phyloP scores from a whole-genome alignment of 2,797 vertebrate species.

The Arctocebus calabarensis region DNA sequence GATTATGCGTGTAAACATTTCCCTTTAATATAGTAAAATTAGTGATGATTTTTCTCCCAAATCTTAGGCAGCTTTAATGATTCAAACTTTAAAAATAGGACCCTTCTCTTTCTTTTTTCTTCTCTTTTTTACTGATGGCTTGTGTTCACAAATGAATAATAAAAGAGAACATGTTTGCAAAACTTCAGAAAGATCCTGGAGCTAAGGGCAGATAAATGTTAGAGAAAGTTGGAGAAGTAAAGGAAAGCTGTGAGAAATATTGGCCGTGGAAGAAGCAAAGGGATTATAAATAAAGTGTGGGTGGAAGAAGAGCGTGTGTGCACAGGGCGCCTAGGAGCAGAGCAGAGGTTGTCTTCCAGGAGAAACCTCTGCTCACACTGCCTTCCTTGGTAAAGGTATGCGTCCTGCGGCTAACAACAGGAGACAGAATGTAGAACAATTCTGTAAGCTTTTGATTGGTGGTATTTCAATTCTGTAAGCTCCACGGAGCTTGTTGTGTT shows the following conservation, averaged over 20 bases:
- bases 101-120: background rate
- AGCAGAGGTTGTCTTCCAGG: accelerated
- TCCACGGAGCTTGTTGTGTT: accelerated
- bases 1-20: too few species aligned
- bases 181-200: conserved; percentile 35
- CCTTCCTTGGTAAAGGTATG: accelerated
- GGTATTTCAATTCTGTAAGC: too few species aligned
- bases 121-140: background rate
- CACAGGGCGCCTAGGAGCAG: accelerated
- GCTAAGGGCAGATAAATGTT: background rate
- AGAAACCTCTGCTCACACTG: background rate
- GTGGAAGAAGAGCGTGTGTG: accelerated
- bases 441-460: background rate
- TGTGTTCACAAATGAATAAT: background rate
- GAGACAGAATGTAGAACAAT: background rate
- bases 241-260: background rate
- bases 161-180: conserved; percentile 32
- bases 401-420: background rate
- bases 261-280: background rate
- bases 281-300: background rate
- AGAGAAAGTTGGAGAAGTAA: background rate
- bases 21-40: background rate
- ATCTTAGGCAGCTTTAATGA: background rate
- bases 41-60: background rate
- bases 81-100: background rate